A percentile compares a stretch with the other conserved stretches of the same genome.
These are phyloP conservation scores for Elachura formosa DNA, from an alignment of 2,113 vertebrate species.

Conservation along the genomic window DNA sequence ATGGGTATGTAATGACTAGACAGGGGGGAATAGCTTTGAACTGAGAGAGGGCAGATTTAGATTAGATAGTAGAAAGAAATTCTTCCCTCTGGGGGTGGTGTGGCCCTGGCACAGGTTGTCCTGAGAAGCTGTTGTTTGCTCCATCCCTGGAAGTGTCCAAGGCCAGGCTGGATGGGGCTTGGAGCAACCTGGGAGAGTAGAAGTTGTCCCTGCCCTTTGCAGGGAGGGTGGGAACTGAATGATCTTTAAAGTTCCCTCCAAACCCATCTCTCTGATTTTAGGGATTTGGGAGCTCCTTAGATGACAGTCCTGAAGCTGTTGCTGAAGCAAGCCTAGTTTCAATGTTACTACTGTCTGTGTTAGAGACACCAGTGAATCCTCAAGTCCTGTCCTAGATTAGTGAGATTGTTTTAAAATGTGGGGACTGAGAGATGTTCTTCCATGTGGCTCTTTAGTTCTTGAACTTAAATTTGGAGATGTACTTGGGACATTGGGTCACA, in stretches of 20 bases:
- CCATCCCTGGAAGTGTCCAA: background rate
- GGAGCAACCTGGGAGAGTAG: fast-evolving
- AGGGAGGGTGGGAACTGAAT: background rate
- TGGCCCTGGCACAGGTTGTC: background rate
- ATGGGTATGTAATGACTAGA: background rate
- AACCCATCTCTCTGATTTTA: background rate
- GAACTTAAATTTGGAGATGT: background rate
- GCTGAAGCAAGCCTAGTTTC: background rate
- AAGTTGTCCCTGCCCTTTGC: background rate
- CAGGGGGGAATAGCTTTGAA: background rate
- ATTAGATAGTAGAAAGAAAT: background rate
- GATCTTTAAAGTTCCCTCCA: background rate
- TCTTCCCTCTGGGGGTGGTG: background rate
- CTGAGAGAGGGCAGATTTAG: background rate
- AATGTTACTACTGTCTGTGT: background rate
- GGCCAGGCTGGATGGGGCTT: background rate
- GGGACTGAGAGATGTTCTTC: background rate
- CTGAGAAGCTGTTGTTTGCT: background rate
- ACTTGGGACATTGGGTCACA: background rate
- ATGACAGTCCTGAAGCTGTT: background rate
- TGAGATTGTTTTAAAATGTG: background rate
- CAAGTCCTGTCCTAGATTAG: background rate
- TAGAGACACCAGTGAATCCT: background rate
- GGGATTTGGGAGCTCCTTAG: background rate
- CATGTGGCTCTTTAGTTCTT: background rate